Evolutionary conservation across 2,113 vertebrate genomes (phyloP).

Genomic region (Centropristis striata): DNA sequence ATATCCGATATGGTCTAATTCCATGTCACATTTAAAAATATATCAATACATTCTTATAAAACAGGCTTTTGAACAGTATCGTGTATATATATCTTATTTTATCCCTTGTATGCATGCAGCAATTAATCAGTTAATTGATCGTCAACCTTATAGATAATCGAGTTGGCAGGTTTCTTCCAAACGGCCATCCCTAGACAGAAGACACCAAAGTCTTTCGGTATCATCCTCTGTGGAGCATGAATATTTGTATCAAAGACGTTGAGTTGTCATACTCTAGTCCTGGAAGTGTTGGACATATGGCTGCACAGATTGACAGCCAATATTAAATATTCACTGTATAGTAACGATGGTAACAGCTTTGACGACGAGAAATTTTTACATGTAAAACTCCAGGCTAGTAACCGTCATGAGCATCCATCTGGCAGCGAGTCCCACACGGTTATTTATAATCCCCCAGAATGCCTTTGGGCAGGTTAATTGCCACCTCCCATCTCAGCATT

Average conservation of each 20-base stretch:
- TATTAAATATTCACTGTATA: not conserved
- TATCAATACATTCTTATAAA: too few species aligned
- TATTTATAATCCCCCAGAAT: constrained; percentile 56
- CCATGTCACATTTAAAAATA: too few species aligned
- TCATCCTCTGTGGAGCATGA: constrained; percentile 1
- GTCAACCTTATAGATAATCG: too few species aligned
- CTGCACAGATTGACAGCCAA: not conserved
- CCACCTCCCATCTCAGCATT: not conserved
- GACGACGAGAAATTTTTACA: not conserved
- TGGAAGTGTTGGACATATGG: not conserved
- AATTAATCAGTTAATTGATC: too few species aligned
- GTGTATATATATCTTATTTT: too few species aligned
- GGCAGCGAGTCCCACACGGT: not conserved
- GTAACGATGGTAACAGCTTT: constrained; percentile 26
- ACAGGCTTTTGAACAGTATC: too few species aligned
- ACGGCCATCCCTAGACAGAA: too few species aligned
- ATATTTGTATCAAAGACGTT: not conserved
- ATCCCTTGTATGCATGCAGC: too few species aligned
- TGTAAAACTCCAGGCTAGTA: not conserved
- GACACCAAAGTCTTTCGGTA: not conserved
- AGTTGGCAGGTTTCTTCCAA: too few species aligned
- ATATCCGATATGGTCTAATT: too few species aligned
- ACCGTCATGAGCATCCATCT: constrained; percentile 4
- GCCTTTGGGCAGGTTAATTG: constrained; percentile 32
- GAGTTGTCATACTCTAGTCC: not conserved